These are phyloP conservation scores for Agonopterix subpropinquella DNA, from an alignment of 2,888 invertebrate genomes.

Conservation along the genomic window DNA sequence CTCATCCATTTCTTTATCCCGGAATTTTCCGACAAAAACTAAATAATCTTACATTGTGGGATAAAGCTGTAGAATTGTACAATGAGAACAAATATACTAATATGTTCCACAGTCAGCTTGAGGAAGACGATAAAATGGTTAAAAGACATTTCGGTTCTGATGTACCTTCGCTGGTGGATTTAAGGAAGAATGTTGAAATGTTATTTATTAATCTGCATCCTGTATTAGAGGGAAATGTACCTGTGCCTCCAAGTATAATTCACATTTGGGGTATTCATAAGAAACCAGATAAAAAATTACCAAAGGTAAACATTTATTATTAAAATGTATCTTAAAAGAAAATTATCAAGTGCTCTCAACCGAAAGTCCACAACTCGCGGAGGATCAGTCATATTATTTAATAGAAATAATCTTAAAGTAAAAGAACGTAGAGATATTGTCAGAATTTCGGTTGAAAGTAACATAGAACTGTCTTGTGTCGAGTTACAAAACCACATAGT, in stretches of 20 bases:
- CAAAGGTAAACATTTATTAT: slow-evolving; percentile 30
- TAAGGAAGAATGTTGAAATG: slow-evolving; percentile 37
- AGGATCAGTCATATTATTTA: too few species aligned
- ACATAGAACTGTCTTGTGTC: too few species aligned
- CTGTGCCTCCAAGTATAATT: slow-evolving; percentile 47
- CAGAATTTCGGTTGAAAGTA: too few species aligned
- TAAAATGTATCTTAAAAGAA: too few species aligned
- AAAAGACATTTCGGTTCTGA: slow-evolving; percentile 24
- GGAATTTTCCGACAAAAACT: slow-evolving; percentile 14
- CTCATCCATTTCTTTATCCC: slow-evolving; percentile 34
- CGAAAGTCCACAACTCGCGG: too few species aligned
- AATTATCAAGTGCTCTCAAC: too few species aligned
- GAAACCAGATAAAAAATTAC: slow-evolving; percentile 40
- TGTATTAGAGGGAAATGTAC: slow-evolving; percentile 38
- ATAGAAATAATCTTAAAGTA: too few species aligned
- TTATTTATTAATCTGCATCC: slow-evolving; percentile 53
- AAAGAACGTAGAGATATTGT: too few species aligned
- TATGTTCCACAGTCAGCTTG: slow-evolving; percentile 1
- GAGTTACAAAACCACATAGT: too few species aligned
- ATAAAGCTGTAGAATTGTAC: slow-evolving; percentile 26
- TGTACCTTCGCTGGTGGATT: slow-evolving; percentile 19
- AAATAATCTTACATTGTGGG: slow-evolving; percentile 27
- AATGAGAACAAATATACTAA: slow-evolving; percentile 12
- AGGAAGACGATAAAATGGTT: slow-evolving; percentile 10
- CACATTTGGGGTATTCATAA: slow-evolving; percentile 55